Conservation (phyloP, 2,888 invertebrate species). For the Drosophila tripunctata region DNA sequence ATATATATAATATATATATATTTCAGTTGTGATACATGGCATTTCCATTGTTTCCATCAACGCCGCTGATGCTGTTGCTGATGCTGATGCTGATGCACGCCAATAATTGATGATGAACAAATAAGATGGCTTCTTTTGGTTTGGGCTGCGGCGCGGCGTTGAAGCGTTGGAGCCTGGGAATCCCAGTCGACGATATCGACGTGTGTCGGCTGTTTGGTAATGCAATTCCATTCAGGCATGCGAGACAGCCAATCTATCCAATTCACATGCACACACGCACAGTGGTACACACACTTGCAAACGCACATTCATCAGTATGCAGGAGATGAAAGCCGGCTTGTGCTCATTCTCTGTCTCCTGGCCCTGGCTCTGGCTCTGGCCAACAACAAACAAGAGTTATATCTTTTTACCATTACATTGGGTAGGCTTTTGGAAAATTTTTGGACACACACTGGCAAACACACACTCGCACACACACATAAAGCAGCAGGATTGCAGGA, state of each 20-base stretch:
- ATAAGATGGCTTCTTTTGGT: constrained; percentile 78
- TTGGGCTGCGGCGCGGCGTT: constrained; percentile 32
- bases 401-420: constrained; percentile 64
- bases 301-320: constrained; percentile 69
- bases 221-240: constrained; percentile 79
- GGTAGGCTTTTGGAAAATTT: constrained; percentile 55
- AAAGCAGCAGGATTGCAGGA: constrained; percentile 35
- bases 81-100: constrained; percentile 67
- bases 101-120: constrained; percentile 81
- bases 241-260: constrained; percentile 78
- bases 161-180: constrained; percentile 15
- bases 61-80: constrained; percentile 33
- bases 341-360: constrained; percentile 28
- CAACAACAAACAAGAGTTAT: constrained; percentile 67
- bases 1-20: constrained; percentile 18
- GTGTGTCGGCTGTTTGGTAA: constrained; percentile 63
- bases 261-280: constrained; percentile 47
- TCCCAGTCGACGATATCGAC: constrained; percentile 34
- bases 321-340: constrained; percentile 67
- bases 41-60: constrained; percentile 74
- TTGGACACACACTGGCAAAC: constrained; percentile 21
- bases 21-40: constrained; percentile 63
- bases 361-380: constrained; percentile 22
- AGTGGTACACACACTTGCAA: constrained; percentile 16
- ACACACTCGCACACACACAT: constrained; percentile 13